Evolutionary conservation across 2,797 vertebrate species (phyloP).

Genomic region (Apogon talboti): DNA sequence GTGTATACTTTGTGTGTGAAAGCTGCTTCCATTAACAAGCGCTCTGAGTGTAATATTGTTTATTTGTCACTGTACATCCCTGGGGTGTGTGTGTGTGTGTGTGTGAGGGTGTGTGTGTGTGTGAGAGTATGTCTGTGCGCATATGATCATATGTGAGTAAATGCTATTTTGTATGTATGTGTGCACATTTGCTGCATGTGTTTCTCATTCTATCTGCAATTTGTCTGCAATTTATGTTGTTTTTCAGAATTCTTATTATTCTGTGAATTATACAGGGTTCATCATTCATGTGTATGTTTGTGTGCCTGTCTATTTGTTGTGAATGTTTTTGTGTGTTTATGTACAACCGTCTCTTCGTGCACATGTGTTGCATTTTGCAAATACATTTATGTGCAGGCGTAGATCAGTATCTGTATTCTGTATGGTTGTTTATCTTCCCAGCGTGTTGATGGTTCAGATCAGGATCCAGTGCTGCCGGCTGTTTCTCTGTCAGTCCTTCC

Average conservation of each 20-base stretch:
- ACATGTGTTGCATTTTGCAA: background rate
- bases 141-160: slow-evolving; percentile 5
- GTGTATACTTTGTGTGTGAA: slow-evolving; percentile 26
- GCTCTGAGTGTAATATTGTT: slow-evolving; percentile 33
- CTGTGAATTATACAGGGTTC: background rate
- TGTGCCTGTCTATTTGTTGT: slow-evolving; percentile 10
- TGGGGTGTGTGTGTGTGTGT: slow-evolving; percentile 10
- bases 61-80: slow-evolving; percentile 27
- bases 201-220: background rate
- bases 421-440: slow-evolving; percentile 30
- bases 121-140: background rate
- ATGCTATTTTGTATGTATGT: background rate
- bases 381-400: slow-evolving; percentile 4
- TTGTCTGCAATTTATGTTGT: slow-evolving; percentile 16
- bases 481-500: slow-evolving; percentile 49
- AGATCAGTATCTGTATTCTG: slow-evolving; percentile 38
- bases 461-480: slow-evolving; percentile 49
- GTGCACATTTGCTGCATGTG: slow-evolving; percentile 12
- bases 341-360: background rate
- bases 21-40: slow-evolving; percentile 21
- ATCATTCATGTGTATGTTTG: slow-evolving; percentile 14
- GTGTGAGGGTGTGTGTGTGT: background rate
- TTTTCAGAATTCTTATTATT: background rate
- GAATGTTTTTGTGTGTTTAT: background rate
- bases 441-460: slow-evolving; percentile 44